Evolutionary conservation across 2,113 vertebrate genomes (phyloP).

Genomic region (Rhea pennata): DNA sequence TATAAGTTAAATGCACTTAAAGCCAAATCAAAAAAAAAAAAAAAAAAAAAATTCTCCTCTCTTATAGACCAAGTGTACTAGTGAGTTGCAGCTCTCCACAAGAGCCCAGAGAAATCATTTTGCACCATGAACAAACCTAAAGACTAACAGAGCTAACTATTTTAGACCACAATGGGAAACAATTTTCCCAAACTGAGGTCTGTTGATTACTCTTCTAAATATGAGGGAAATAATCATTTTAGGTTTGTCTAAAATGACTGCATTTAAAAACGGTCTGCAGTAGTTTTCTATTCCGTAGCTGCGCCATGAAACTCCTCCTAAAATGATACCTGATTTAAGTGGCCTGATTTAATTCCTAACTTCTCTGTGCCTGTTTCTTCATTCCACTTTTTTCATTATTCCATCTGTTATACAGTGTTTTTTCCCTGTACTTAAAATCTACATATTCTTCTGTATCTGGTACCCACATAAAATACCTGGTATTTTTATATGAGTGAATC

Average conservation of each 20-base stretch:
- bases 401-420: neutral
- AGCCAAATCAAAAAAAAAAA: neutral
- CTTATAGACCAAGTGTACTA: neutral
- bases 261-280: neutral
- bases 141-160: neutral
- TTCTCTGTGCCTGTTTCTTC: neutral
- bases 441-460: accelerated
- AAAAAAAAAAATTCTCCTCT: neutral
- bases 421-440: neutral
- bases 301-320: neutral
- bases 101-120: neutral
- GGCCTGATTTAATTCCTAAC: neutral
- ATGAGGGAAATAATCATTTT: neutral
- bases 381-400: neutral
- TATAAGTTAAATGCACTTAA: neutral
- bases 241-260: accelerated
- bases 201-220: neutral
- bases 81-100: neutral
- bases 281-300: neutral
- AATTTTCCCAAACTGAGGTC: neutral
- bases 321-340: neutral
- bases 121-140: neutral
- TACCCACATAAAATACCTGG: neutral
- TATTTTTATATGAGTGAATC: neutral
- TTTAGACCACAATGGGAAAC: neutral